These are phyloP conservation scores for Catharus fuscescens DNA, from an alignment of 2,113 vertebrate species.

Conservation along the genomic window DNA sequence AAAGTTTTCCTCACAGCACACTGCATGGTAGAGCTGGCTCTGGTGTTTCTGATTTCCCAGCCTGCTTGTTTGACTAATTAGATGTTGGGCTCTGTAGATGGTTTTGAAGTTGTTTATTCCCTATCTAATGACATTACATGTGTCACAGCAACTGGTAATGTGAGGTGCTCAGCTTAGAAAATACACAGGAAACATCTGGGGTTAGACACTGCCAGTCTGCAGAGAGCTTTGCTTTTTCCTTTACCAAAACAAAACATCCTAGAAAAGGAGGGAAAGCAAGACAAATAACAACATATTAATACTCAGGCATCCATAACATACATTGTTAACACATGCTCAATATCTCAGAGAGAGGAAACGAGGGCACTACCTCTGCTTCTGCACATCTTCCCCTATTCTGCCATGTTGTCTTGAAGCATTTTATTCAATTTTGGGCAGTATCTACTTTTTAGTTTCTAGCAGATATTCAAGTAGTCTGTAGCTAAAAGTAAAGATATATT, in stretches of 20 bases:
- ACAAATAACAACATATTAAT: neutral
- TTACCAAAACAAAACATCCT: neutral
- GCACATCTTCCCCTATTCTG: neutral
- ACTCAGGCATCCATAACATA: neutral
- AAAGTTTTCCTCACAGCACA: neutral
- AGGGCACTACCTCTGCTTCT: neutral
- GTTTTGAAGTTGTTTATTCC: constrained; percentile 45
- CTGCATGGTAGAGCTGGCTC: neutral
- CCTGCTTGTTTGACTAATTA: constrained; percentile 44
- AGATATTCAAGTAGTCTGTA: neutral
- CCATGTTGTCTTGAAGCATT: neutral
- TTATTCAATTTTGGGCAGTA: neutral
- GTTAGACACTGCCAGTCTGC: neutral
- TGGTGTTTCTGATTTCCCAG: constrained; percentile 41
- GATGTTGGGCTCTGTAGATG: neutral
- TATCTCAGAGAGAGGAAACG: neutral
- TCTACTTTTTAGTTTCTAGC: neutral
- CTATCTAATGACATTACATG: constrained; percentile 18
- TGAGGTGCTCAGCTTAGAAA: neutral
- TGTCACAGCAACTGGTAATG: constrained; percentile 9
- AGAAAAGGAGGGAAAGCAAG: neutral
- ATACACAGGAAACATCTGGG: neutral
- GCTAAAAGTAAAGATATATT: neutral
- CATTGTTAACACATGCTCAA: neutral
- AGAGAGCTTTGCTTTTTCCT: neutral